phyloP scores from a whole-genome alignment of 2,113 vertebrate genomes.

The Lepisosteus oculatus region DNA sequence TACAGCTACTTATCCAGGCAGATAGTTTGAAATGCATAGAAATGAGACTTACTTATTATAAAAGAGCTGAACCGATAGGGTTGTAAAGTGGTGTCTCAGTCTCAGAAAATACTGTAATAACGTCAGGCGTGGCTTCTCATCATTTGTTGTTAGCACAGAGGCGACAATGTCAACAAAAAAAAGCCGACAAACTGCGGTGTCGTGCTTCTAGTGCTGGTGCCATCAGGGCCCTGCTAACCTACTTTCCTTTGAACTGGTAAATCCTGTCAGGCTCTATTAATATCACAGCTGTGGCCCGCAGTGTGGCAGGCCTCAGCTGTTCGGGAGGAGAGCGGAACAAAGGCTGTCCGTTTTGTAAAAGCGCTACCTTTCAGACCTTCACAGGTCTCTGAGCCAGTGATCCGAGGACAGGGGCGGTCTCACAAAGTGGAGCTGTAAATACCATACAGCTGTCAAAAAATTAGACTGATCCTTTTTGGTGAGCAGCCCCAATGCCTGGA shows the following conservation, averaged over 20 bases:
- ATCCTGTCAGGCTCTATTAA: slow-evolving; percentile 25
- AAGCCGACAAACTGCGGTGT: background rate
- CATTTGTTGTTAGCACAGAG: background rate
- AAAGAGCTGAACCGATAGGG: too few relatives aligned
- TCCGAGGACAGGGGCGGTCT: background rate
- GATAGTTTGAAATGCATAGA: background rate
- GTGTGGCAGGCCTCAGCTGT: background rate
- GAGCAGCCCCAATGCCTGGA: too few relatives aligned
- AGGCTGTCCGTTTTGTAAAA: background rate
- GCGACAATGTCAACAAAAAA: background rate
- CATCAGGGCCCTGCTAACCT: slow-evolving; percentile 28
- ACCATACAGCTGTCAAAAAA: too few relatives aligned
- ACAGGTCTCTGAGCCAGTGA: background rate
- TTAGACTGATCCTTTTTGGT: too few relatives aligned
- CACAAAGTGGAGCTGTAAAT: background rate
- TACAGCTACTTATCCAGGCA: too few relatives aligned
- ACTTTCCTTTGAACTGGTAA: slow-evolving; percentile 24
- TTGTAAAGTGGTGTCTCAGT: background rate
- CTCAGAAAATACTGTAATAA: background rate
- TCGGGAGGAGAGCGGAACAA: background rate
- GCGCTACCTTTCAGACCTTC: background rate
- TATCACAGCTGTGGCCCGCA: slow-evolving; percentile 13
- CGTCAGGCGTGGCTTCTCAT: background rate
- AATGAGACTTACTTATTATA: background rate
- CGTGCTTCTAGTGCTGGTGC: background rate